Conservation (phyloP, 30 jellyfish, hydroid and myxozoan genomes). For the Aurelia sp. region DNA sequence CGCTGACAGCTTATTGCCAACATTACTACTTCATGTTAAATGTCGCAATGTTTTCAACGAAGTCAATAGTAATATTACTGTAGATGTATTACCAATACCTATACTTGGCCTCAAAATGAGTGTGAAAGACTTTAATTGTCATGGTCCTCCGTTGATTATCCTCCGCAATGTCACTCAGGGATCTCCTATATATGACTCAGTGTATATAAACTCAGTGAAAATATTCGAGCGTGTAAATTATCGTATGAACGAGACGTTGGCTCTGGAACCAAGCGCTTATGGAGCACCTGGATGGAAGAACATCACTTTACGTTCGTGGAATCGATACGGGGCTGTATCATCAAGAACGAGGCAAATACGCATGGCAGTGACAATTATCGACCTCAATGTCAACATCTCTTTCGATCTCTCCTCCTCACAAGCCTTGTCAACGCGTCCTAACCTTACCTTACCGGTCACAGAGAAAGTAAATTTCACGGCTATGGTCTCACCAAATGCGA, state of each 20-base stretch:
- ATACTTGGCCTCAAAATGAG: neutral
- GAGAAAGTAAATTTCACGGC: slow-evolving; percentile 36
- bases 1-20: slow-evolving; percentile 15
- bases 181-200: slow-evolving; percentile 22
- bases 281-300: slow-evolving; percentile 32
- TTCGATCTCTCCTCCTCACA: slow-evolving; percentile 57
- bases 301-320: slow-evolving; percentile 7
- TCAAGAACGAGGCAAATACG: neutral
- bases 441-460: slow-evolving; percentile 9
- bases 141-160: slow-evolving; percentile 12
- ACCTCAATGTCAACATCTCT: slow-evolving; percentile 11
- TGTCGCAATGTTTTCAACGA: slow-evolving; percentile 33
- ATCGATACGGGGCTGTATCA: neutral
- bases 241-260: neutral
- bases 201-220: neutral
- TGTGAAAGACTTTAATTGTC: slow-evolving; percentile 10
- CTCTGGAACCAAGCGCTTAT: neutral
- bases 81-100: slow-evolving; percentile 17
- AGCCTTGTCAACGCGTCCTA: slow-evolving; percentile 31
- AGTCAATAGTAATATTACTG: slow-evolving; percentile 32
- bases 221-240: neutral
- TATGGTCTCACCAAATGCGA: slow-evolving; percentile 24
- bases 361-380: slow-evolving; percentile 15
- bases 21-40: slow-evolving; percentile 3
- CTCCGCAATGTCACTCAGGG: slow-evolving; percentile 27